Evolutionary conservation across 2,113 vertebrate genomes (phyloP).

Genomic region (Neomonachus schauinslandi): DNA sequence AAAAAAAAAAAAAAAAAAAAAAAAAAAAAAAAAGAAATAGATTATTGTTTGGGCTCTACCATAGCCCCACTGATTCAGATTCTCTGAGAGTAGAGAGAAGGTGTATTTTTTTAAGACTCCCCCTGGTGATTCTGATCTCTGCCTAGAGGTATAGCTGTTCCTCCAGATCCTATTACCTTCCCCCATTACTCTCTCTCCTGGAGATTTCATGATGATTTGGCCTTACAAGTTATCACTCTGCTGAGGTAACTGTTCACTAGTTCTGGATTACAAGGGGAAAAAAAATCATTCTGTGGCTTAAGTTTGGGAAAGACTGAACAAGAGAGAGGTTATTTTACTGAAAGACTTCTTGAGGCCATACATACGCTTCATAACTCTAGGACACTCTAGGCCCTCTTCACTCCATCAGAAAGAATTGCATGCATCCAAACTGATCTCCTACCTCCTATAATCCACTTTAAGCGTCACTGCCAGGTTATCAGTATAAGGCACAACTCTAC

Average conservation of each 20-base stretch:
- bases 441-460: background rate
- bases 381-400: background rate
- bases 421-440: background rate
- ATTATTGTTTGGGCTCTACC: background rate
- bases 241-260: background rate
- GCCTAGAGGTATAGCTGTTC: background rate
- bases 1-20: no score
- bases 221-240: background rate
- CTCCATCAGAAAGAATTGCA: background rate
- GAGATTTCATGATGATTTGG: background rate
- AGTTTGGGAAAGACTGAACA: background rate
- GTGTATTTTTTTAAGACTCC: background rate
- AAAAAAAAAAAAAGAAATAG: no score
- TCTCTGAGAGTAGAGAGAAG: background rate
- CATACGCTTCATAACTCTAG: background rate
- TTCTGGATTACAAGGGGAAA: background rate
- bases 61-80: background rate
- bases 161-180: background rate
- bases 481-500: background rate
- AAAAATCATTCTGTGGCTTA: background rate
- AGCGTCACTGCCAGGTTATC: background rate
- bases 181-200: background rate
- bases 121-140: background rate
- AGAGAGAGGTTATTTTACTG: background rate
- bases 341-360: background rate